phyloP scores from a whole-genome alignment of 1,140 invertebrate species.

The Stegodyphus dumicola region DNA sequence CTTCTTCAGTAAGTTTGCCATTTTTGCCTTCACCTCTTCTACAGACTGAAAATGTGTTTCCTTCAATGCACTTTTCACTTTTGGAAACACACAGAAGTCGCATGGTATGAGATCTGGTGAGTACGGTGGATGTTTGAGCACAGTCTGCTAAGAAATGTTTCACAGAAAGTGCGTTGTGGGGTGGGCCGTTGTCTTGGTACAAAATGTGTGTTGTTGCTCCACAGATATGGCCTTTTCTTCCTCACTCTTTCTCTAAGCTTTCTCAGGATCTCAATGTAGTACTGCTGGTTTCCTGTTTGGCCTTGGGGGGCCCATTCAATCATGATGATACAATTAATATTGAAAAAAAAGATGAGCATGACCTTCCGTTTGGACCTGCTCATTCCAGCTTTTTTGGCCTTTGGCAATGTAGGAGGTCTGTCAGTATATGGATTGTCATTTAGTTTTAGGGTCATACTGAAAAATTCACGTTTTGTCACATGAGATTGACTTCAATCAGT shows the following conservation, averaged over 20 bases:
- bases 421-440: constrained; percentile 30
- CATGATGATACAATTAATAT: constrained; percentile 2
- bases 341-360: not conserved
- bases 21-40: constrained; percentile 7
- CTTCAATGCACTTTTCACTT: constrained; percentile 14
- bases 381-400: constrained; percentile 23
- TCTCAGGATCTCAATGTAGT: constrained; percentile 13
- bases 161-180: not conserved
- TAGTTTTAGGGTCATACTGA: constrained; percentile 49
- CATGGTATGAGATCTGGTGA: not conserved
- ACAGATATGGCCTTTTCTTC: constrained; percentile 17
- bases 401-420: constrained; percentile 17
- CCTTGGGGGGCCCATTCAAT: constrained; percentile 11
- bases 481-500: constrained; percentile 20
- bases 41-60: constrained; percentile 9
- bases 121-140: constrained; percentile 3
- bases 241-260: not conserved
- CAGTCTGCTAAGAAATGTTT: not conserved
- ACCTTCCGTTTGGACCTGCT: constrained; percentile 23
- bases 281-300: constrained; percentile 9
- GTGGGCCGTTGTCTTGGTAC: not conserved
- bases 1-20: not conserved
- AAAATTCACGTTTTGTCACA: constrained; percentile 45
- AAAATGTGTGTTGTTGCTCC: constrained; percentile 2
- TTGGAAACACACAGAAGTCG: constrained; percentile 14